Evolutionary conservation across 1,140 invertebrate species (phyloP), one percentile per base, ranked within the genome.

Genomic region (Euwallacea similis): DNA sequence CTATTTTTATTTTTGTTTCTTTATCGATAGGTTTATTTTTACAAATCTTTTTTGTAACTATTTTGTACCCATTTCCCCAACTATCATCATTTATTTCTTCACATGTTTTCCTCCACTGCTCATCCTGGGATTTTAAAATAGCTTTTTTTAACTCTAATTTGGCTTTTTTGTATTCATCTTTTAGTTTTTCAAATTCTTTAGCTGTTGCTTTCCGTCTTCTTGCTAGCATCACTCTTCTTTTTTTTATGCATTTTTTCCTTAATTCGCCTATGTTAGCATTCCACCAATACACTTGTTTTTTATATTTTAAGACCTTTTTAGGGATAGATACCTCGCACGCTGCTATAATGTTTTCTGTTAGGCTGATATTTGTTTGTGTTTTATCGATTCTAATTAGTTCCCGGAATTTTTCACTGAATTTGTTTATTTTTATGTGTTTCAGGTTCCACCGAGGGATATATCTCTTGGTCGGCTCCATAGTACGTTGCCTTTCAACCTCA

Each of bases 281-380:
- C 55, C 55, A 56, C 55, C 55, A 56, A 21, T 56, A 56, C n/a
- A 56, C 55, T 50, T 13, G 1, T 33, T 33, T 33, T 33, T 33
- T 33, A 33, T 33, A 33, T 33, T 33, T 33, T 33, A 33, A 4
- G 21, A 33, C 21, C 4, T 33, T 33, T 33, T 33, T 33, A 33
- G 21, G 21, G 21, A 33, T 4, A 33, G 21, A 13, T 10, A 2
- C 13, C 46, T 11, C 13, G 46, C 13, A 11, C 2, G 9, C 13
- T 13, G 9, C 13, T 13, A 11, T 11, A 13, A 50, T 2, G 6
- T 13, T 50, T 50, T 50, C 46, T 50, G 9, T 13, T 13, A 50
- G 13, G 13, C 13, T 50, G 9, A 6, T 11, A 3, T 8, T 8
- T 46, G 7, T 46, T 46, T 7, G 11, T 46, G 7, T 46, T 46